Percentiles rank a stretch among this genome's conserved stretches.
Evolutionary conservation across 2,113 vertebrate species (phyloP).

Genomic region (Neotoma lepida): DNA sequence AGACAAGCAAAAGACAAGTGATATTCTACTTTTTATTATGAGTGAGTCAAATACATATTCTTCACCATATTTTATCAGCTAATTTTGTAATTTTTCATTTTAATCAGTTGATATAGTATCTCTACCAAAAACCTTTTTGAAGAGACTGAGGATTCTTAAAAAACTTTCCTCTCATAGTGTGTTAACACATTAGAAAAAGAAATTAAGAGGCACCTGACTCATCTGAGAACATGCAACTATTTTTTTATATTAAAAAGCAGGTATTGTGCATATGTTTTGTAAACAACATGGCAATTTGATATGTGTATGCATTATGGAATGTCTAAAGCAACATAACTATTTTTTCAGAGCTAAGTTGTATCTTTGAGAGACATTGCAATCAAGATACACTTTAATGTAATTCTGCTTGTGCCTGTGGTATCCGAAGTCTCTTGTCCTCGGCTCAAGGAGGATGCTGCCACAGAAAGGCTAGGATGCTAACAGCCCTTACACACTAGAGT

Average conservation of each 20-base stretch:
- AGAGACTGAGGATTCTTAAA: constrained; percentile 3
- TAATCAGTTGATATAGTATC: neutral
- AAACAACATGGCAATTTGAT: too few species aligned
- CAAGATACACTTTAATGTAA: neutral
- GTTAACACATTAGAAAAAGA: neutral
- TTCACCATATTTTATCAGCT: neutral
- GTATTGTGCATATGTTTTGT: neutral
- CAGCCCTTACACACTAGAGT: neutral
- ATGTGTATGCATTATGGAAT: neutral
- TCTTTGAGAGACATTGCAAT: neutral
- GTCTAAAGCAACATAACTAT: neutral
- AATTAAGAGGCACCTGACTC: neutral
- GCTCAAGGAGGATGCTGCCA: neutral
- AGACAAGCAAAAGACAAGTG: neutral
- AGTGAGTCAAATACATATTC: neutral
- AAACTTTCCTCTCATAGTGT: neutral
- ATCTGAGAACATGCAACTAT: neutral
- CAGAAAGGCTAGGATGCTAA: neutral
- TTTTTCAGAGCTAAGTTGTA: neutral
- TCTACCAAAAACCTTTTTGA: neutral
- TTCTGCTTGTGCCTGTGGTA: neutral
- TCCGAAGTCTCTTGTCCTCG: neutral
- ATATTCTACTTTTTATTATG: neutral
- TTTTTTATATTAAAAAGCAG: neutral
- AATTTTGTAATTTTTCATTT: neutral